Evolutionary conservation across 2,113 vertebrate genomes (phyloP).

Genomic region (Corythornis madagascariensis): DNA sequence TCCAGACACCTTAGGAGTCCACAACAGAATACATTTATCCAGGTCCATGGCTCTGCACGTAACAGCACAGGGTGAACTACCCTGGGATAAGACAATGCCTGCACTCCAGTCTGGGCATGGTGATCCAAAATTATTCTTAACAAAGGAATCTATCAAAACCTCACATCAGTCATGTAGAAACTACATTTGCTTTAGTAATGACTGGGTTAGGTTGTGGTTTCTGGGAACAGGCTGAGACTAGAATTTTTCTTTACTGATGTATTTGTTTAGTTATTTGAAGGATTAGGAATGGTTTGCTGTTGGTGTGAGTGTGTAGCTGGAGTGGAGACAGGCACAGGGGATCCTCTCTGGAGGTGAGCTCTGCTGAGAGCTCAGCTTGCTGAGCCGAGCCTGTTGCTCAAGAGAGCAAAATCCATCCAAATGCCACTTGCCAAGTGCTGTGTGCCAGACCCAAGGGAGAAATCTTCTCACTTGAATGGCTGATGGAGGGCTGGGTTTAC

Average conservation of each 20-base stretch:
- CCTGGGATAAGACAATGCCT: background rate
- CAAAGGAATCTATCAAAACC: background rate
- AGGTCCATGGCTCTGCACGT: background rate
- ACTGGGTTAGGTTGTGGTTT: background rate
- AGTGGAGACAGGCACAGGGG: background rate
- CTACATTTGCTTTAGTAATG: background rate
- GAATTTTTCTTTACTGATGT: background rate
- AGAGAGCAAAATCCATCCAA: background rate
- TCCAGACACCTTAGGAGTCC: background rate
- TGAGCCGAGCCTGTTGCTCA: background rate
- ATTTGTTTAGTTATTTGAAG: background rate
- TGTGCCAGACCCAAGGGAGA: background rate
- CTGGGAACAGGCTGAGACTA: background rate
- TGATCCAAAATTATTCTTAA: background rate
- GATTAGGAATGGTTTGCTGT: background rate
- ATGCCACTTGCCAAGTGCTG: background rate
- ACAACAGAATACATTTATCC: background rate
- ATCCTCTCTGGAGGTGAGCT: background rate
- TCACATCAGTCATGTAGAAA: background rate
- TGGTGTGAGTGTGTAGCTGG: background rate
- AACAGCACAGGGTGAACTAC: background rate
- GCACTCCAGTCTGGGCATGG: accelerated
- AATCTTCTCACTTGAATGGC: background rate
- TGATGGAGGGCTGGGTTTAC: background rate
- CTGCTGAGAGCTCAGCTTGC: background rate